phyloP scores from a whole-genome alignment of 2,797 vertebrate species.

The Chromobotia macracanthus region DNA sequence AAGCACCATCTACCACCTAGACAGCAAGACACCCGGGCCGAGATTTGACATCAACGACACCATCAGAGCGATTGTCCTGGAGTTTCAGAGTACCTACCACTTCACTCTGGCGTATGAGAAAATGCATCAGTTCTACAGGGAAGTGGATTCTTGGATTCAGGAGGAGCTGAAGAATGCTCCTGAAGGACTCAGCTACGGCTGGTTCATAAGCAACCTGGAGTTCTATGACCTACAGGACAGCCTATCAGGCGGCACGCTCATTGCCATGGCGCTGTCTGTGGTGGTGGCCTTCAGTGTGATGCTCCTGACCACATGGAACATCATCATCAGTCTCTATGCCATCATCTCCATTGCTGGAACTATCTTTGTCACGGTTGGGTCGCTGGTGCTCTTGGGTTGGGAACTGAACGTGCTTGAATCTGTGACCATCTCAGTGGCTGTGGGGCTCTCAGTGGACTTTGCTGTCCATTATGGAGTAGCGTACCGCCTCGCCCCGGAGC shows the following conservation, averaged over 20 bases:
- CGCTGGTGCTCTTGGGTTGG: conserved; percentile 96
- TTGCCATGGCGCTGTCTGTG: conserved; percentile 96
- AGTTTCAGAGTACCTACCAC: conserved; percentile 95
- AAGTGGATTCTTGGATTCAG: conserved; percentile 91
- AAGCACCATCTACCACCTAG: conserved; percentile 91
- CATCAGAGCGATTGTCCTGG: conserved; percentile 92
- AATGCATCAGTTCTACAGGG: conserved; percentile 94
- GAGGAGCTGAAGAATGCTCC: conserved; percentile 89
- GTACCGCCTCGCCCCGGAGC: conserved; percentile 90
- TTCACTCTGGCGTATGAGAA: conserved; percentile 97
- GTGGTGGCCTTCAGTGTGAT: conserved; percentile 95
- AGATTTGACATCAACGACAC: conserved; percentile 97
- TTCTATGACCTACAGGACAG: conserved; percentile 98
- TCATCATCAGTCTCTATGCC: conserved; percentile 95
- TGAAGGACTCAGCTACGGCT: conserved; percentile 87
- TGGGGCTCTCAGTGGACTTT: conserved; percentile 95
- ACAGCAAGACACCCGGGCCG: conserved; percentile 94
- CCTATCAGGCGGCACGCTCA: conserved; percentile 90
- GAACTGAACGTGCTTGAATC: conserved; percentile 96
- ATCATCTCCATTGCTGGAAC: conserved; percentile 95
- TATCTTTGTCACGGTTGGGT: conserved; percentile 96
- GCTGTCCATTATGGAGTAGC: conserved; percentile 97
- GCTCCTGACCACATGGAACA: conserved; percentile 96
- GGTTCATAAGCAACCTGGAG: conserved; percentile 96
- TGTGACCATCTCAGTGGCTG: conserved; percentile 95